Base-by-base conservation (phyloP, 2,888 invertebrate species). In the Fragum whitleyi region DNA sequence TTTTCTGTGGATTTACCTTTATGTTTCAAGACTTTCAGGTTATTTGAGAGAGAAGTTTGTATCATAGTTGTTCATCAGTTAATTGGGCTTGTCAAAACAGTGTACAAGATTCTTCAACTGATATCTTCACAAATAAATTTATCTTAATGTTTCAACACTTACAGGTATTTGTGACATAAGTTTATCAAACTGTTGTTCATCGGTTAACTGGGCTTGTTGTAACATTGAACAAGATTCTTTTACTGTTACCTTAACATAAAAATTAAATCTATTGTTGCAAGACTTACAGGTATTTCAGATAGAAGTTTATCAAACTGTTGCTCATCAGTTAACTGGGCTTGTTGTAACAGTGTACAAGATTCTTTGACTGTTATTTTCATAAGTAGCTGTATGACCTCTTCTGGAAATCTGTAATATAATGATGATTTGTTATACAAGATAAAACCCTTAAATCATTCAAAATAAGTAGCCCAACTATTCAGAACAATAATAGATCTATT, bases 331-430 rank as follows among this genome's bases (percentile, higher is more conserved):
- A 83, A 85, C 57, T 89, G 86, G n/a, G 90, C 90, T 29, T 87
- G 81, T 53, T 88, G 83, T 19, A 94, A 81, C 53, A 93, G 65
- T 16, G 81, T 59, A 68, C 89, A 90, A 0, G 94, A 93, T 75
- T 93, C 93, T 42, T 88, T 90, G 7, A 93, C 91, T n/a, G 91
- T 89, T 55, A 91, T 90, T 81, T 92, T 92, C 70, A 94, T 83
- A 23, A 93, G 87, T 62, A 88, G 85, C 28, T 89, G 84, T 16
- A 93, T 89, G 36, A 93, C 80, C n/a, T 92, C 92, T 73, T 92
- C 92, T 9, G 88, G 81, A 59, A 92, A 81, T 55, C 92, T 91
- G 85, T 16, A 83, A 81, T 36, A 57, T 39, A 75, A 39, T n/a
- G n/a, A n/a, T n/a, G n/a, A n/a, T n/a, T n/a, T n/a, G n/a, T n/a